A percentile compares a stretch with the other conserved stretches of the same genome.
Conservation (phyloP, 1,140 invertebrate genomes). For the Chrysopa pallens region DNA sequence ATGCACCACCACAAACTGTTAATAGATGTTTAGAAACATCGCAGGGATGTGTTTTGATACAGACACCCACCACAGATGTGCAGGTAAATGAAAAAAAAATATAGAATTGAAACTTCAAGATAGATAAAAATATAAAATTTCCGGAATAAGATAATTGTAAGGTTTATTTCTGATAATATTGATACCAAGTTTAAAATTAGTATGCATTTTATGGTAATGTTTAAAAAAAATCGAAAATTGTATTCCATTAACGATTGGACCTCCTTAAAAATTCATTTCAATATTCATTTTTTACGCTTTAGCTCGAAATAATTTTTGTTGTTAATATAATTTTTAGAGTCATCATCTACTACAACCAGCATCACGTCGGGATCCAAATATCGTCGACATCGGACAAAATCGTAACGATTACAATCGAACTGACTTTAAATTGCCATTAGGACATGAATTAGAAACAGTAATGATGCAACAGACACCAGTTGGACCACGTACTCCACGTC, state of each 20-base stretch:
- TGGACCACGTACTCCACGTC: background rate
- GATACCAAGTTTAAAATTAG: too few species aligned
- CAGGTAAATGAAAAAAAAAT: too few species aligned
- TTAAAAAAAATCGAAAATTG: too few species aligned
- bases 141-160: too few species aligned
- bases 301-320: too few species aligned
- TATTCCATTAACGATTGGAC: too few species aligned
- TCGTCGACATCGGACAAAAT: background rate
- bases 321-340: conserved; percentile 10
- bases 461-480: background rate
- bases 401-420: background rate
- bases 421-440: background rate
- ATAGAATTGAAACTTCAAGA: too few species aligned
- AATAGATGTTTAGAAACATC: background rate
- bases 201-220: too few species aligned
- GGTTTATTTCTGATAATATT: too few species aligned
- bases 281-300: too few species aligned
- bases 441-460: background rate
- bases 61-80: background rate
- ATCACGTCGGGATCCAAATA: conserved; percentile 38
- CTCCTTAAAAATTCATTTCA: too few species aligned
- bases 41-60: background rate
- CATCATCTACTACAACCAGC: conserved; percentile 32
- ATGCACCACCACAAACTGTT: background rate
- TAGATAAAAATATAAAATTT: too few species aligned